Percentiles rank a stretch among this genome's conserved stretches.
Evolutionary conservation across 2,113 vertebrate species (phyloP).

Genomic region (Suricata suricatta): DNA sequence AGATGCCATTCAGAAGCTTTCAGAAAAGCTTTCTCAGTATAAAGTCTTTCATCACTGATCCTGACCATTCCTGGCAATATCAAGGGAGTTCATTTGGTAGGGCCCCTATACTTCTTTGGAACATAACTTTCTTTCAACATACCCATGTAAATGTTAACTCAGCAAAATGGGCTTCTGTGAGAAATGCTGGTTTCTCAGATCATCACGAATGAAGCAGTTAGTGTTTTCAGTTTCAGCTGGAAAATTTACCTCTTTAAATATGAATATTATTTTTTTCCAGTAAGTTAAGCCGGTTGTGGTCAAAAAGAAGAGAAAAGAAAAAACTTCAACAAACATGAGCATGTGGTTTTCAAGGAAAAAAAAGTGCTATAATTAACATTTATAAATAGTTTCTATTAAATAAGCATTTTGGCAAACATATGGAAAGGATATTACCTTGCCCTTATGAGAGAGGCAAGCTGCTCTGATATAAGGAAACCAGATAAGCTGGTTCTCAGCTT

Average conservation of each 20-base stretch:
- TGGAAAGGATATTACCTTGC: slow-evolving; percentile 48
- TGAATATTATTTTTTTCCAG: slow-evolving; percentile 83
- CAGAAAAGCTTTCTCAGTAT: not conserved
- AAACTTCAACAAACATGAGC: slow-evolving; percentile 79
- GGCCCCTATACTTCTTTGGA: slow-evolving; percentile 49
- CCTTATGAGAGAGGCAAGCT: slow-evolving; percentile 40
- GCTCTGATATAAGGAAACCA: slow-evolving; percentile 50
- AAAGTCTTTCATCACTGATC: not conserved
- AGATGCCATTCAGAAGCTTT: not conserved
- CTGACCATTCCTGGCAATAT: not conserved
- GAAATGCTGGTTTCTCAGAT: slow-evolving; percentile 85
- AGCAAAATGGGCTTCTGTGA: slow-evolving; percentile 80
- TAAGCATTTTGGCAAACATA: slow-evolving; percentile 77
- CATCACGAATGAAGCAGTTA: slow-evolving; percentile 82
- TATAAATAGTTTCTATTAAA: slow-evolving; percentile 78
- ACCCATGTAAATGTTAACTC: slow-evolving; percentile 77
- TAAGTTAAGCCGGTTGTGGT: slow-evolving; percentile 85
- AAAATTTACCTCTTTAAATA: slow-evolving; percentile 85
- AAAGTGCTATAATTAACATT: slow-evolving; percentile 75
- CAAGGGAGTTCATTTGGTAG: not conserved
- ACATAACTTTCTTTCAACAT: slow-evolving; percentile 60
- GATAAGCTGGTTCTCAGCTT: slow-evolving; percentile 7
- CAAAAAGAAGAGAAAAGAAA: slow-evolving; percentile 80
- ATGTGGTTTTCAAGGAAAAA: slow-evolving; percentile 82
- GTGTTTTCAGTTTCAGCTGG: slow-evolving; percentile 88